Percentiles rank a stretch among this genome's conserved stretches.
Evolutionary conservation across 2,888 invertebrate species (phyloP).

Genomic region (Hemistola chrysoprasaria): DNA sequence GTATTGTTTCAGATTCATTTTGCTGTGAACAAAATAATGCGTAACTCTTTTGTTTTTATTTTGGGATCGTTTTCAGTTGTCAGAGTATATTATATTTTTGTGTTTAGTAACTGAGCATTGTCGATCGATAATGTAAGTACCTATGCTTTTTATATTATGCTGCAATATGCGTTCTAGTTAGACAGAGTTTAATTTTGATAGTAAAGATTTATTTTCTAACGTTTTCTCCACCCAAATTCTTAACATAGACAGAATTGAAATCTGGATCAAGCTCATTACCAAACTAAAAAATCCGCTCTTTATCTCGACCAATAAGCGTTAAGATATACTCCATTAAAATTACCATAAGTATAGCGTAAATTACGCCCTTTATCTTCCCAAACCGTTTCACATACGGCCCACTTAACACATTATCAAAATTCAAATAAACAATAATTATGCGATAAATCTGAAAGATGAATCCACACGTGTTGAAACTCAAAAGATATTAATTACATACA

Average conservation of each 20-base stretch:
- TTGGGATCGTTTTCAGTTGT: conserved; percentile 1
- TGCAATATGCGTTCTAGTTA: no score
- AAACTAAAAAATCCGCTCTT: conserved; percentile 25
- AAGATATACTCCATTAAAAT: conserved; percentile 25
- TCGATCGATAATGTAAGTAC: no score
- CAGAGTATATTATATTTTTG: no score
- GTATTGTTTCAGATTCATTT: conserved; percentile 7
- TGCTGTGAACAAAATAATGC: not conserved
- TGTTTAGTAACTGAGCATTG: no score
- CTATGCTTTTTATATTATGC: no score
- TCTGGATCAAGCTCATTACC: conserved; percentile 16
- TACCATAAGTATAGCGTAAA: conserved; percentile 22
- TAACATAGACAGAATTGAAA: not conserved
- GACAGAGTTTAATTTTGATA: no score
- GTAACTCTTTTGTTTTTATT: not conserved
- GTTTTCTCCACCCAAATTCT: not conserved
- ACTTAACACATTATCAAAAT: conserved; percentile 39
- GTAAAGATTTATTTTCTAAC: no score
- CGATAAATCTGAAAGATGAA: conserved; percentile 64
- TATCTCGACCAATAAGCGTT: conserved; percentile 28
- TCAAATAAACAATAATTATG: conserved; percentile 42
- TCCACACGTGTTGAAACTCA: conserved; percentile 60
- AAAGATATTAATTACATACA: conserved; percentile 65
- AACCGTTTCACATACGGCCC: conserved; percentile 28
- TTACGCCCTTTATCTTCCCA: conserved; percentile 20